Base-by-base conservation (phyloP, 2,113 vertebrate species). In the Irena cyanogastra region DNA sequence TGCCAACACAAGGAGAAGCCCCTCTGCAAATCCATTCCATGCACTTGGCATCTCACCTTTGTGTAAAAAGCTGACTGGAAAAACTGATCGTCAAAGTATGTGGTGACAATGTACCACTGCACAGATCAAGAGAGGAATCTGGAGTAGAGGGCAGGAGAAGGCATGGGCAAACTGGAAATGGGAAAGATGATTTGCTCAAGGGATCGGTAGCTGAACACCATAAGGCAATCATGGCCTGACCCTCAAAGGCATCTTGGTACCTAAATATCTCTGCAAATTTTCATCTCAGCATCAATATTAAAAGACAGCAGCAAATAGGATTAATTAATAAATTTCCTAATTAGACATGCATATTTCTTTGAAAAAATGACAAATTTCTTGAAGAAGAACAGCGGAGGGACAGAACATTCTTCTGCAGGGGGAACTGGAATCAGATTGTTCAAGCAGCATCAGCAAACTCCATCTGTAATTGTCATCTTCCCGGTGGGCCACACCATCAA, bases 381-480 rank as follows among this genome's bases (percentile, higher is more conserved):
- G 15, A 35, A 60, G 24, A 83, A 87, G 68, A 87, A 69, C 27
- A 75, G 37, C 0, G 0, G 22, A 93, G n/a, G 37, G 54, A 69
- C 63, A 65, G 26, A 83, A 80, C 3, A 4, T 61, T 80, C 50
- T 78, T 41, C 37, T 4, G 5, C 53, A 64, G 30, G 14, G 50
- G 54, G 39, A 95, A 54, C 31, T 64, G 42, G 41, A 92, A 65
- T 49, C 31, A 45, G 42, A 71, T 18, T 87, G 56, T 83, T 53
- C 18, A 53, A 86, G 50, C 33, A 84, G 42, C 54, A 90, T 75
- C 57, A 77, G 60, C 60, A 89, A 71, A 81, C 63, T 44, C 31
- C 27, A 45, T 87, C 65, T 94, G 75, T 86, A 76, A 84, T 79
- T 80, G 69, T 80, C 90, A 80, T 96, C 47, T 75, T 44, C 81